These are phyloP conservation scores for Hyperoplus lanceolatus DNA, from an alignment of 2,797 vertebrate species.

Conservation along the genomic window DNA sequence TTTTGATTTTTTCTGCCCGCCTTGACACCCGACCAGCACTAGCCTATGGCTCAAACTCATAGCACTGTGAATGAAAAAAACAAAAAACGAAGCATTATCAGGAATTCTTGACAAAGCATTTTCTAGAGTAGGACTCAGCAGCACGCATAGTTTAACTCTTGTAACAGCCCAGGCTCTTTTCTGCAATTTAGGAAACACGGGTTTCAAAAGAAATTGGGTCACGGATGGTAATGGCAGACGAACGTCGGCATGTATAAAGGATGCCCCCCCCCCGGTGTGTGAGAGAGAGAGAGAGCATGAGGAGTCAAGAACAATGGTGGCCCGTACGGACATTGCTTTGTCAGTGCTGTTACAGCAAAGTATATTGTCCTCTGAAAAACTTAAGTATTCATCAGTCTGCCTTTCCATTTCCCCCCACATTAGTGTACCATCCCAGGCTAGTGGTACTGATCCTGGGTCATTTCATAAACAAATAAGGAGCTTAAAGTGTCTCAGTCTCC, in stretches of 20 bases:
- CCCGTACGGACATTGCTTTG: conserved; percentile 60
- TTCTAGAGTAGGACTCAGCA: conserved; percentile 74
- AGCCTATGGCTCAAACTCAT: conserved; percentile 50
- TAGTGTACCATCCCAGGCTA: conserved; percentile 34
- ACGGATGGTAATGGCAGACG: conserved; percentile 70
- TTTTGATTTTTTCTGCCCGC: conserved; percentile 39
- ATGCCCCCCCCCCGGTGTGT: conserved; percentile 45
- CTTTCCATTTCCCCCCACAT: conserved; percentile 15
- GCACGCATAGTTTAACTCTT: conserved; percentile 77
- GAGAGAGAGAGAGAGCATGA: conserved; percentile 61
- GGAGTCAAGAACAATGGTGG: conserved; percentile 71
- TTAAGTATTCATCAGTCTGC: conserved; percentile 4
- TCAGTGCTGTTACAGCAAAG: conserved; percentile 71
- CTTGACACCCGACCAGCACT: conserved; percentile 45
- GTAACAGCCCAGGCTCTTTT: conserved; percentile 58
- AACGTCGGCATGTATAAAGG: conserved; percentile 77
- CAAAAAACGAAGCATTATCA: conserved; percentile 60
- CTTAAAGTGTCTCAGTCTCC: conserved; percentile 42
- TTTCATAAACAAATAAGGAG: conserved; percentile 60
- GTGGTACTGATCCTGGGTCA: conserved; percentile 26
- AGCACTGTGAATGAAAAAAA: conserved; percentile 67
- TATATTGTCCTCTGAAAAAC: conserved; percentile 42
- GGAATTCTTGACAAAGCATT: conserved; percentile 82
- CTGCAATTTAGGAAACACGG: conserved; percentile 73
- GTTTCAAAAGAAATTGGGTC: conserved; percentile 83